These are phyloP conservation scores for Antedon bifida DNA, from an alignment of 35 echinoderm and acorn worm species.

Conservation along the genomic window DNA sequence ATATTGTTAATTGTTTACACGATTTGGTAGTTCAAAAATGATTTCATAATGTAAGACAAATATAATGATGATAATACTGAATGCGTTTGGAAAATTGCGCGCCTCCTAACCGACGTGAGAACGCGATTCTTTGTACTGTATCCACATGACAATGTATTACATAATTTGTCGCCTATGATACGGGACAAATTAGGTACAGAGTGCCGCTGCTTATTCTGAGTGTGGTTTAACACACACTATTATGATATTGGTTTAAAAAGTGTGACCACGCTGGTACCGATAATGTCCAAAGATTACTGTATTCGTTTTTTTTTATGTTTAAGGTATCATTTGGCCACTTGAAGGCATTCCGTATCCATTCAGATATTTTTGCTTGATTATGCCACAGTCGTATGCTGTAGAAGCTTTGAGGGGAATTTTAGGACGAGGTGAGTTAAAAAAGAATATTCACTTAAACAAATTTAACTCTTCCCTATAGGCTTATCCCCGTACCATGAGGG, in stretches of 20 bases:
- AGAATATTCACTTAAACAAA: no score
- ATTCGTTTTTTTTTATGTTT: neutral
- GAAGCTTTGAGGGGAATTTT: conserved; percentile 39
- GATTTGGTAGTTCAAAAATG: neutral
- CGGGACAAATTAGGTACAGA: no score
- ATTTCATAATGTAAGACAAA: neutral
- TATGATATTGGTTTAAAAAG: no score
- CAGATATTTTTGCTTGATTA: conserved; percentile 50
- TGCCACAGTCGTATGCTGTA: conserved; percentile 73
- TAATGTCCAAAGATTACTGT: neutral
- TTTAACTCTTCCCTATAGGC: neutral
- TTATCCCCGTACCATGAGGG: neutral
- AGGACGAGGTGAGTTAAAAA: conserved; percentile 33
- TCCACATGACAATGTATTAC: no score
- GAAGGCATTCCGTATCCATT: conserved; percentile 61
- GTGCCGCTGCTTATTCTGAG: no score
- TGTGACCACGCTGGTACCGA: no score
- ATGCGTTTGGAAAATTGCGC: neutral
- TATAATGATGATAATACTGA: neutral
- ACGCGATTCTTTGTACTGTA: no score
- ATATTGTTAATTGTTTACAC: neutral
- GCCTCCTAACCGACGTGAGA: no score
- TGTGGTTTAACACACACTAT: no score
- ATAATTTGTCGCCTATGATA: no score
- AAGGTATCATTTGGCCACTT: conserved; percentile 89